Evolutionary conservation across 2,797 vertebrate species (phyloP).

Genomic region (Hapalemur alaotrensis): DNA sequence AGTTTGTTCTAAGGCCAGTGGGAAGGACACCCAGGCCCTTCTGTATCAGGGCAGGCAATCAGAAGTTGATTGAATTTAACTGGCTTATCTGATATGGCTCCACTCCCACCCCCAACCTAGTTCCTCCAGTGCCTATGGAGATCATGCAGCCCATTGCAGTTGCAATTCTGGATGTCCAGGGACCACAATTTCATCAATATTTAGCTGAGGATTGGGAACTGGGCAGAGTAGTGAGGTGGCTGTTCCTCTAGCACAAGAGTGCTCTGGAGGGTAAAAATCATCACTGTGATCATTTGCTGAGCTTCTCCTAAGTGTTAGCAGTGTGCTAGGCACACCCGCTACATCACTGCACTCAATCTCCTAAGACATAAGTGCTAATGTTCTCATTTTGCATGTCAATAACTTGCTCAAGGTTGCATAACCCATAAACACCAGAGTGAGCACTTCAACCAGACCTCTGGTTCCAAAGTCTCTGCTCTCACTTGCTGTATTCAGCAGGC

Average conservation of each 20-base stretch:
- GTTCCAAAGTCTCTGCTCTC: slow-evolving; percentile 39
- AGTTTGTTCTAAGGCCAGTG: neutral
- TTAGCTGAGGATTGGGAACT: neutral
- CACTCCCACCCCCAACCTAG: neutral
- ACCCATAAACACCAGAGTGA: neutral
- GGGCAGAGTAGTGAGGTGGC: neutral
- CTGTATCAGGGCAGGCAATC: neutral
- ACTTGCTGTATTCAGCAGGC: neutral
- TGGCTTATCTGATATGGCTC: neutral
- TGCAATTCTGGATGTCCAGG: neutral
- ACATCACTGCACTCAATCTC: neutral
- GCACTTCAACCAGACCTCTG: neutral
- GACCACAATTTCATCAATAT: neutral
- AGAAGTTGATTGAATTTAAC: neutral
- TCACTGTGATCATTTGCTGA: neutral
- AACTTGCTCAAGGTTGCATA: neutral
- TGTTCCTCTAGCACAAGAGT: neutral
- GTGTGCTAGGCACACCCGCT: fast-evolving
- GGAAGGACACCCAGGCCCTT: neutral
- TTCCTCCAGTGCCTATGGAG: neutral
- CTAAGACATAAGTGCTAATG: neutral
- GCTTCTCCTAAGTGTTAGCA: neutral
- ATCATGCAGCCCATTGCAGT: neutral
- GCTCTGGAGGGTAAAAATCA: neutral
- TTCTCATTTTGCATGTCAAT: neutral